Percentiles rank a stretch among this genome's conserved stretches.
Evolutionary conservation across 1,140 invertebrate genomes (phyloP).

Genomic region (Camponotus pennsylvanicus): DNA sequence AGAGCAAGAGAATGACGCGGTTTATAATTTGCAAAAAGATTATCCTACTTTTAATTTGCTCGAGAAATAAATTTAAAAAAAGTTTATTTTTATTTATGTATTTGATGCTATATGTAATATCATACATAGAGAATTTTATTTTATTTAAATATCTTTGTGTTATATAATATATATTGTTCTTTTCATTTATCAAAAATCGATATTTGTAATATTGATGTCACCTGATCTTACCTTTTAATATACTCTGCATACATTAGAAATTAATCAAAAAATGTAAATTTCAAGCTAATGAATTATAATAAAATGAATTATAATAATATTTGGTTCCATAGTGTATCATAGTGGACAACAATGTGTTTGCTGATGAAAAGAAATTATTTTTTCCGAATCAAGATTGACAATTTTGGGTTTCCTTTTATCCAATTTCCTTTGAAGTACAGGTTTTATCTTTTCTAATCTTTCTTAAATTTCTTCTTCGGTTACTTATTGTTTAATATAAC

Average conservation of each 20-base stretch:
- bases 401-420: background rate
- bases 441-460: conserved; percentile 2
- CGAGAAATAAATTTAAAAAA: background rate
- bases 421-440: background rate
- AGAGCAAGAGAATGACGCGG: background rate
- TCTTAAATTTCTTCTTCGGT: background rate
- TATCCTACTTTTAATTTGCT: background rate
- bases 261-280: conserved; percentile 8
- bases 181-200: conserved; percentile 6
- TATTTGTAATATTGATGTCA: background rate
- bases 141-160: background rate
- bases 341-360: conserved; percentile 10
- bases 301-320: background rate
- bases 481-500: conserved; percentile 5
- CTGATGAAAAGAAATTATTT: conserved; percentile 16
- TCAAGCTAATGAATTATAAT: background rate
- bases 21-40: background rate
- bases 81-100: background rate
- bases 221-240: conserved; percentile 24
- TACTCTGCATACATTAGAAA: background rate
- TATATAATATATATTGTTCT: background rate
- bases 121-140: too few relatives aligned
- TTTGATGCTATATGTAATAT: too few relatives aligned
- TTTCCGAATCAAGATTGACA: background rate
- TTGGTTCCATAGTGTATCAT: background rate